These are phyloP conservation scores for Ectropis grisescens DNA, from an alignment of 1,140 invertebrate species.

Conservation along the genomic window DNA sequence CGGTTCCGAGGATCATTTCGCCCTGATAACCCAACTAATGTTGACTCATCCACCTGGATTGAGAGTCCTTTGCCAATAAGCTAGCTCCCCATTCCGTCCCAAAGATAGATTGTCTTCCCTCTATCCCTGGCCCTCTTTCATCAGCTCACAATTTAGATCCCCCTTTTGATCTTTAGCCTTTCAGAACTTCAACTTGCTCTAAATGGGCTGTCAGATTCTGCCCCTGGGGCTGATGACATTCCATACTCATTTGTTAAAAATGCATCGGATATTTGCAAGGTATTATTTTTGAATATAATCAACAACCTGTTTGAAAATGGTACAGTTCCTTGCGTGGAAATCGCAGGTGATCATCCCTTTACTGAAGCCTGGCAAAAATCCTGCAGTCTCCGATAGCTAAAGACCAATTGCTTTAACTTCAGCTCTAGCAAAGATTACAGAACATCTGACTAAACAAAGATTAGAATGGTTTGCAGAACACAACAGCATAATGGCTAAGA, in stretches of 20 bases:
- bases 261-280: not conserved
- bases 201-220: no score
- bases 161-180: constrained; percentile 3
- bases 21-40: not conserved
- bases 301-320: constrained; percentile 3
- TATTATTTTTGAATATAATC: constrained; percentile 2
- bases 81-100: constrained; percentile 5
- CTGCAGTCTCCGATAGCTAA: no score
- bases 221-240: constrained; percentile 5
- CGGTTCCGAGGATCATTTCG: constrained; percentile 5
- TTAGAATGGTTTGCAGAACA: constrained; percentile 3
- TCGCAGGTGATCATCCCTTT: constrained; percentile 4
- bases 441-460: constrained; percentile 10
- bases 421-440: constrained; percentile 4
- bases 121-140: no score
- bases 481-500: not conserved
- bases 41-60: not conserved
- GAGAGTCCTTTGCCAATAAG: no score
- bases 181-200: no score
- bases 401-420: constrained; percentile 3
- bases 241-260: constrained; percentile 10
- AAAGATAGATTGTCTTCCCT: no score
- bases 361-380: no score
- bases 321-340: constrained; percentile 8
- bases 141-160: no score